phyloP scores from a whole-genome alignment of 2,113 vertebrate species.

The Scolopax mira region DNA sequence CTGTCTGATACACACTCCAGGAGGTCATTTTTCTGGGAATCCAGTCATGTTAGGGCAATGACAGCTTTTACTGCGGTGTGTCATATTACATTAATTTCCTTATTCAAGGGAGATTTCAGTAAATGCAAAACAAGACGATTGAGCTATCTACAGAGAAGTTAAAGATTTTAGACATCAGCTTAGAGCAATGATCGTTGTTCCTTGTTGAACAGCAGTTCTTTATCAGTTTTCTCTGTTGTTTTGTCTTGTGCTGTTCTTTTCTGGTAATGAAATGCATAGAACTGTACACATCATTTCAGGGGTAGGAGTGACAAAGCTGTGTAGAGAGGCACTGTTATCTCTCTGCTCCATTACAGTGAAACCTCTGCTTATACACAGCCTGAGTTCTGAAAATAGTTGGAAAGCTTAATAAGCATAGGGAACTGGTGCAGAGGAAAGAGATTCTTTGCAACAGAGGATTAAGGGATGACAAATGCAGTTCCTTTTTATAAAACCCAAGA shows the following conservation, averaged over 20 bases:
- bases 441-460: slow-evolving; percentile 37
- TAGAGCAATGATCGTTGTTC: not conserved
- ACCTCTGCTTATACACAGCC: not conserved
- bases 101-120: not conserved
- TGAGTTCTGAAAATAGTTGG: not conserved
- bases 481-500: slow-evolving; percentile 32
- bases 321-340: slow-evolving; percentile 19
- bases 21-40: not conserved
- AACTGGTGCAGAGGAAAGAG: not conserved
- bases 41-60: not conserved
- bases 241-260: not conserved
- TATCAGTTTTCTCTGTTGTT: slow-evolving; percentile 20
- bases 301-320: not conserved
- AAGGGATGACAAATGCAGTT: slow-evolving; percentile 27
- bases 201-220: slow-evolving; percentile 2
- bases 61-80: not conserved
- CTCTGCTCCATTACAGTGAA: slow-evolving; percentile 4
- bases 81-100: slow-evolving; percentile 23
- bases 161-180: slow-evolving; percentile 23
- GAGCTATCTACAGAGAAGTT: not conserved
- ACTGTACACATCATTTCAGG: not conserved
- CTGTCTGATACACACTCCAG: not conserved
- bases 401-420: slow-evolving; percentile 33
- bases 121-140: not conserved
- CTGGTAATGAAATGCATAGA: slow-evolving; percentile 2